phyloP scores from a whole-genome alignment of 2,797 vertebrate genomes.

The Antrozous pallidus region DNA sequence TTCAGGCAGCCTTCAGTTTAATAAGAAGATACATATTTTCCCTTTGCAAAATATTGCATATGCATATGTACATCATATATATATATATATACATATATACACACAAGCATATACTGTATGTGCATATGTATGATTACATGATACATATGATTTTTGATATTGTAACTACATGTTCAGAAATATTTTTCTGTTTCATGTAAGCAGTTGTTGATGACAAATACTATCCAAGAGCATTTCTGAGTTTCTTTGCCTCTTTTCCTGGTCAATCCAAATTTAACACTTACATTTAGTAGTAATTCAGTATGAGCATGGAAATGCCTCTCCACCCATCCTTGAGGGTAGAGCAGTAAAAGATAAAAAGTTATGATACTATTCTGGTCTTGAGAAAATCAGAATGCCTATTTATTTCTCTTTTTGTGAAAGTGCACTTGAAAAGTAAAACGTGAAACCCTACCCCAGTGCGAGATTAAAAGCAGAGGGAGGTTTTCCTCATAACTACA shows the following conservation, averaged over 20 bases:
- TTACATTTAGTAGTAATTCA: constrained; percentile 58
- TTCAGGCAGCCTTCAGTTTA: not conserved
- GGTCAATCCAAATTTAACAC: constrained; percentile 50
- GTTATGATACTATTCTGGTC: constrained; percentile 61
- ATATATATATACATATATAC: too few relatives aligned
- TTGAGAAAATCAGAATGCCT: constrained; percentile 61
- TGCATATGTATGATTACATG: not conserved
- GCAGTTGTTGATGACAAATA: not conserved
- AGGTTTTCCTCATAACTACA: constrained; percentile 76
- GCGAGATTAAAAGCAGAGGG: constrained; percentile 76
- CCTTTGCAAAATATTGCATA: not conserved
- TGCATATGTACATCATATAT: not conserved
- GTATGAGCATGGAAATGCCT: constrained; percentile 50
- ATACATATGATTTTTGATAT: not conserved
- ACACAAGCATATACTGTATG: not conserved
- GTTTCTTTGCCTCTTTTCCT: constrained; percentile 22
- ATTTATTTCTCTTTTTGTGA: constrained; percentile 70
- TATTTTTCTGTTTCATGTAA: not conserved
- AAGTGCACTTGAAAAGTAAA: constrained; percentile 75
- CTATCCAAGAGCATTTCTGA: not conserved
- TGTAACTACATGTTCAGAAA: not conserved
- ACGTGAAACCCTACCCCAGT: constrained; percentile 71
- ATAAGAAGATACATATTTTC: not conserved
- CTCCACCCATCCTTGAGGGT: constrained; percentile 27
- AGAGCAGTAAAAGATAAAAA: constrained; percentile 52